Base-by-base conservation (phyloP, 2,888 invertebrate species). In the Eupelmus urozonus region DNA sequence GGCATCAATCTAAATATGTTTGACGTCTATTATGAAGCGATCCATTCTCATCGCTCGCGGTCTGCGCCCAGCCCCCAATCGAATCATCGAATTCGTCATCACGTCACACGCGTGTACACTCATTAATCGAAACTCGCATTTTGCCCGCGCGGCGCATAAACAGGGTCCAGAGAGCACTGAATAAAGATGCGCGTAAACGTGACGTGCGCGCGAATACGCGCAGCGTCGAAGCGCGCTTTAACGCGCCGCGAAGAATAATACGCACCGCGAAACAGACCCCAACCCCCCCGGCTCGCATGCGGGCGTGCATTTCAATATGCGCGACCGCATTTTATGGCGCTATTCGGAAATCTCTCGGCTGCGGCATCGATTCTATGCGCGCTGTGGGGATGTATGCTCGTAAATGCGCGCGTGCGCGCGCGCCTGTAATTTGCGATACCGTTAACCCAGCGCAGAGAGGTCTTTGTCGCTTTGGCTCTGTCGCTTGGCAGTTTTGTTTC, bases 61-160 rank as follows among this genome's bases (percentile, higher is more conserved):
- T 34, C 63, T 25, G 18, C 16, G 2, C n/a, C 20, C 11, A 18
- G 16, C 66, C 20, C 55, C 51, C 74, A 74, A 74, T 74, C 57
- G 49, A 65, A 67, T 75, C 49, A 51, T 65, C 75, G 67, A 53
- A 75, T 75, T 67, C 75, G 67, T 75, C 67, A 66, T 51, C 66
- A 53, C 66, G 51, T 34, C 53, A 40, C 23, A 16, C n/a, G n/a
- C n/a, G n/a, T 16, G 40, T 55, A 67, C 69, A 27, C 45, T 59
- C 45, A 70, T 70, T 51, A 45, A 55, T 55, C 67, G 53, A 13
- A 16, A 20, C 42, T 34, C 20, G 20, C 69, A 55, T 49, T 25
- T 40, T 34, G 23, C 34, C 11, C 40, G 3, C 34, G 34, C 34
- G 3, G 34, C 0, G 49, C 27, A 49, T 25, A 25, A 66, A 5